A percentile compares a stretch with the other conserved stretches of the same genome.
These are phyloP conservation scores for Enteromius treurensis DNA, from an alignment of 2,797 vertebrate species.

Conservation along the genomic window DNA sequence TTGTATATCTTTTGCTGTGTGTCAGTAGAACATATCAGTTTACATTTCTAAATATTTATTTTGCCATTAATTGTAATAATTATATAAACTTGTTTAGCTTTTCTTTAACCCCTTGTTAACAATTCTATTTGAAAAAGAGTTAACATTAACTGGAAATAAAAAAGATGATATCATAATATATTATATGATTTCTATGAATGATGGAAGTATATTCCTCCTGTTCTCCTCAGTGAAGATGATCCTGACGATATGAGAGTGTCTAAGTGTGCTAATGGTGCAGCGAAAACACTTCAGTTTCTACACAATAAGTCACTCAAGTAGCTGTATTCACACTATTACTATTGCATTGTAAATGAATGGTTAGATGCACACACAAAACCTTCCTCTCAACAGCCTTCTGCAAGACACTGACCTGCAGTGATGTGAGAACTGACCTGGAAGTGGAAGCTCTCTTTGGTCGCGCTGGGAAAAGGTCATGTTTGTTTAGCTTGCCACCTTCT, in stretches of 20 bases:
- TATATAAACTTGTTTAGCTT: no score
- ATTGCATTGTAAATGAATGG: neutral
- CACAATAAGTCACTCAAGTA: neutral
- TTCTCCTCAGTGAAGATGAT: neutral
- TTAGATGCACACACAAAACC: neutral
- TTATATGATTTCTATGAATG: no score
- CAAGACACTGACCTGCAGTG: slow-evolving; percentile 36
- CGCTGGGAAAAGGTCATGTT: slow-evolving; percentile 44
- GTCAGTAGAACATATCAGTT: no score
- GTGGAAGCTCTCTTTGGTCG: slow-evolving; percentile 34
- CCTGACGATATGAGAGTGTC: neutral
- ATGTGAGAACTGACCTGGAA: slow-evolving; percentile 47
- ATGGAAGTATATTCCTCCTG: neutral
- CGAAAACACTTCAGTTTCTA: neutral
- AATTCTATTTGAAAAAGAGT: no score
- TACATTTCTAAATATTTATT: no score
- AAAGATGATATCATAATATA: no score
- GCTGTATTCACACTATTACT: neutral
- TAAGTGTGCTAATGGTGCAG: neutral
- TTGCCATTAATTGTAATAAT: no score
- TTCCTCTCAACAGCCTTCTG: neutral
- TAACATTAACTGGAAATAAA: neutral
- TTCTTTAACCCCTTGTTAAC: no score
- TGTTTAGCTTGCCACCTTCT: slow-evolving; percentile 36
- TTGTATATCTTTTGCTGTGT: no score